Evolutionary conservation across 2,797 vertebrate genomes (phyloP), one percentile per base, ranked within the genome.

Genomic region (Enteromius radiatus): DNA sequence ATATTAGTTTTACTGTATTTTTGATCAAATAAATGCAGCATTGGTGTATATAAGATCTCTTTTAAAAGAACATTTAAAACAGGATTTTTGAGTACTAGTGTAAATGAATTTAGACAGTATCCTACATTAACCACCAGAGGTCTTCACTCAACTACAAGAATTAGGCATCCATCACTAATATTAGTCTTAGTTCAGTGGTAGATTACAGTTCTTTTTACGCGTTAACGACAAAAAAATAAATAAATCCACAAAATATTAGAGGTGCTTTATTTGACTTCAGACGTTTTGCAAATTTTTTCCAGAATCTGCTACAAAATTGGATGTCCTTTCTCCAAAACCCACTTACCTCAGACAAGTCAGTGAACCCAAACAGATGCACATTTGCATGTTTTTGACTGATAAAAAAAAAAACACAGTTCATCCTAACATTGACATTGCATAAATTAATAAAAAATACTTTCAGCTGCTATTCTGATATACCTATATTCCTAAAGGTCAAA

Each of bases 101-200:
- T 64, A 9, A 41, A 23, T 23, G 7, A 47, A 47, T 41, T 31
- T 43, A 21, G 14, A 19, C 4, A 73, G 65, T 56, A 36, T 23
- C 28, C 23, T 23, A 69, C 6, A 70, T 26, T 36, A 26, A 78
- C 85, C 87, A 86, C 76, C 68, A 84, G 87, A 76, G 23, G 87
- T 54, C 83, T 78, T 54, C 17, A 88, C 28, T 19, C 36, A 84
- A 68, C 76, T 52, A 36, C 21, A 33, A 14, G 23, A 19, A 38
- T 54, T 12, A 19, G 0, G 14, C 17, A n/a, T 41, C 49, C 1
- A 21, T 75, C 12, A 10, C 11, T 54, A 31, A 74, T 26, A 26
- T 52, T 31, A 49, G 8, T 49, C 17, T 73, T 52, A 52, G 45
- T 33, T 71, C n/a, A 41, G 31, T 9, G 21, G 31, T 56, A 54